Conservation (phyloP, 2,113 vertebrate species). For the Xenopus tropicalis region UCB_Xtro_10.0 CM004449.2:55922001-55922500, state of each 20-base stretch:
- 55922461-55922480: too few relatives aligned
- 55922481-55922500: too few relatives aligned
- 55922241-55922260: slow-evolving; percentile 93
- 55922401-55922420: slow-evolving; percentile 91
- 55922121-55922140: slow-evolving; percentile 97
- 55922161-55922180: too few relatives aligned
- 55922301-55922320: slow-evolving; percentile 90
- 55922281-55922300: slow-evolving; percentile 87
- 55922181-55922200: neutral
- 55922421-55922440: slow-evolving; percentile 79
- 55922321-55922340: slow-evolving; percentile 80
- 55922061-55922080: slow-evolving; percentile 96
- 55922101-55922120: slow-evolving; percentile 89
- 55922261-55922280: slow-evolving; percentile 87
- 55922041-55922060: slow-evolving; percentile 90
- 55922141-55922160: slow-evolving; percentile 51
- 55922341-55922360: slow-evolving; percentile 86
- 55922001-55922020: slow-evolving; percentile 93
- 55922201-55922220: neutral
- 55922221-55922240: slow-evolving; percentile 58
- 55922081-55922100: slow-evolving; percentile 87
- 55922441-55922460: too few relatives aligned
- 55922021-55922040: slow-evolving; percentile 88
- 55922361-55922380: slow-evolving; percentile 96
- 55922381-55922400: slow-evolving; percentile 95